Evolutionary conservation across 2,113 vertebrate genomes (phyloP), one percentile per base, ranked within the genome.

Genomic region (Silurus glanis): DNA sequence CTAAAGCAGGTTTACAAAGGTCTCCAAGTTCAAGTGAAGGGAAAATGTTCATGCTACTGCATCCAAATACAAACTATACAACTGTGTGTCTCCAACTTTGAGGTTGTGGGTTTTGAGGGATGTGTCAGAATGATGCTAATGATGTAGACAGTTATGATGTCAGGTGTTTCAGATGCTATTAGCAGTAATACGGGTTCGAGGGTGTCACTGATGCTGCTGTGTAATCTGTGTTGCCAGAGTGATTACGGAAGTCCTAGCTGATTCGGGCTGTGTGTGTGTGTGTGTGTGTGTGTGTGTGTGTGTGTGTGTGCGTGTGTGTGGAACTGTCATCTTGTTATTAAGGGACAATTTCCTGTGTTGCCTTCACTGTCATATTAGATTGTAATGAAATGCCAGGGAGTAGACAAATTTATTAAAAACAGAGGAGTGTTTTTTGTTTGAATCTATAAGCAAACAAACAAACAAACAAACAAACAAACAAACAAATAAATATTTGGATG

Each of bases 141-240:
- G 28, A 56, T 58, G 37, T 53, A 56, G 84, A 85, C 84, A 80
- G 74, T 76, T 37, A 47, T 85, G 84, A 80, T 85, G 84, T 80
- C 75, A 85, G 75, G 84, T 80, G 84, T 58, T 80, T 85, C 28
- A 61, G 45, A 85, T 6, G 25, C 74, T 55, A 10, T 78, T 55
- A 78, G 49, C 74, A 67, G 59, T 79, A 66, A 85, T 79, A 17
- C 10, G 49, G 53, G 17, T n/a, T 64, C 51, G 4, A 9, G 4
- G n/a, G 17, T 56, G 47, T 85, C 61, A 85, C 28, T 21, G 51
- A 16, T 25, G 74, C 23, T 55, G 13, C 74, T n/a, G 3, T 45
- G 49, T 85, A 56, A 80, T 80, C 75, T 25, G 62, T 37, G 84
- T 80, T 80, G 76, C 28, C 84, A 80, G 76, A 85, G 14, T 69